These are phyloP conservation scores for Penaeus indicus DNA, from an alignment of 1,140 invertebrate genomes.

Conservation along the genomic window DNA sequence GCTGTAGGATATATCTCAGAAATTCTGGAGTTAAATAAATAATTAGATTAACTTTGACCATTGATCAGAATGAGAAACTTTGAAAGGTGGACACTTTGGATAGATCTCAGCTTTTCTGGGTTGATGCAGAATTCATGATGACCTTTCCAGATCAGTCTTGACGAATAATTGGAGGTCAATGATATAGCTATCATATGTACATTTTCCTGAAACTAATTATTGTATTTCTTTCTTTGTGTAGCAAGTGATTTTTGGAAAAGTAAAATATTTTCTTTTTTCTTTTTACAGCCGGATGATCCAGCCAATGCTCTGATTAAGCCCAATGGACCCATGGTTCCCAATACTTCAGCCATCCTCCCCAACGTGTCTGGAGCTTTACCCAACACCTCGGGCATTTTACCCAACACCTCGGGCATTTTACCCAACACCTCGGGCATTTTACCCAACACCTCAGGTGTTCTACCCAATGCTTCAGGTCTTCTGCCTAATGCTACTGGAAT, in stretches of 20 bases:
- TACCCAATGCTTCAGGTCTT: too few species aligned
- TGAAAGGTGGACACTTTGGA: background rate
- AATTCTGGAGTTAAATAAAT: too few species aligned
- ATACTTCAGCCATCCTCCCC: constrained; percentile 35
- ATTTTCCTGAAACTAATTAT: background rate
- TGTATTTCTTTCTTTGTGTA: background rate
- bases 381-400: too few species aligned
- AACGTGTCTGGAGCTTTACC: too few species aligned
- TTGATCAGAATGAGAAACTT: background rate
- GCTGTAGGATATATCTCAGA: too few species aligned
- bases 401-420: too few species aligned
- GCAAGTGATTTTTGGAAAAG: constrained; percentile 8
- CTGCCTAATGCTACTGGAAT: too few species aligned
- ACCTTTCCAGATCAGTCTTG: constrained; percentile 15
- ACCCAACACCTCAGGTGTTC: too few species aligned
- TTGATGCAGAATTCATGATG: constrained; percentile 27
- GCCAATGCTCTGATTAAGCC: constrained; percentile 20
- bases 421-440: too few species aligned
- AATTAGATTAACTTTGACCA: background rate
- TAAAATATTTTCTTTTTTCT: background rate
- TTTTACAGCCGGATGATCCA: constrained; percentile 29
- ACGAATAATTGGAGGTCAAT: constrained; percentile 40
- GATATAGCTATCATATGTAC: constrained; percentile 21
- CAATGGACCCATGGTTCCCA: constrained; percentile 48
- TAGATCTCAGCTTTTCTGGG: constrained; percentile 14